A percentile compares a stretch with the other conserved stretches of the same genome.
Conservation (phyloP, 2,888 invertebrate genomes). For the Limnephilus lunatus region DNA sequence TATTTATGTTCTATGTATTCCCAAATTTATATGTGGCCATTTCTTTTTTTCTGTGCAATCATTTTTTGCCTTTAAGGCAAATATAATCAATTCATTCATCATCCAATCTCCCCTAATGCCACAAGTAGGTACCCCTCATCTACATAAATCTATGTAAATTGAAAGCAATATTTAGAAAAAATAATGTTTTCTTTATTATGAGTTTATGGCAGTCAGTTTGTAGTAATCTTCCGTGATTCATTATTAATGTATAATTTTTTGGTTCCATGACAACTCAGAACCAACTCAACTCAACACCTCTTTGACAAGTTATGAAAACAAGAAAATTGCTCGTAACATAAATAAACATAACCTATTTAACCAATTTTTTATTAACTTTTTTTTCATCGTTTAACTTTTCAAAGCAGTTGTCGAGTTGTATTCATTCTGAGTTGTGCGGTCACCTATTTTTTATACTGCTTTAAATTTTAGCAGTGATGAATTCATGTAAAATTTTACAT, state of each 20-base stretch:
- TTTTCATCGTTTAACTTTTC: no score
- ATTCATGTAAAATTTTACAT: neutral
- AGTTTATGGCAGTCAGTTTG: neutral
- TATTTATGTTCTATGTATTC: neutral
- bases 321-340: no score
- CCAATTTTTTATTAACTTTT: no score
- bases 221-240: neutral
- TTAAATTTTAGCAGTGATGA: conserved; percentile 23
- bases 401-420: no score
- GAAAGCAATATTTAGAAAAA: conserved; percentile 16
- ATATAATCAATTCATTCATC: neutral
- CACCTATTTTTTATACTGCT: neutral
- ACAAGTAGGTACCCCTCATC: neutral
- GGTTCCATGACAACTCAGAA: no score
- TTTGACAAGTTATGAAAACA: no score
- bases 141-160: conserved; percentile 9
- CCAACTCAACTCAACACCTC: no score
- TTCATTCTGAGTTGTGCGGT: no score
- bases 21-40: conserved; percentile 20
- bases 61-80: conserved; percentile 3
- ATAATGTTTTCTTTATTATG: neutral
- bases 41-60: conserved; percentile 22
- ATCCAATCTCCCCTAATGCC: neutral
- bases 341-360: no score
- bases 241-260: neutral